phyloP scores from a whole-genome alignment of 30 jellyfish, hydroid and myxozoan species.

The Hydra vulgaris region DNA sequence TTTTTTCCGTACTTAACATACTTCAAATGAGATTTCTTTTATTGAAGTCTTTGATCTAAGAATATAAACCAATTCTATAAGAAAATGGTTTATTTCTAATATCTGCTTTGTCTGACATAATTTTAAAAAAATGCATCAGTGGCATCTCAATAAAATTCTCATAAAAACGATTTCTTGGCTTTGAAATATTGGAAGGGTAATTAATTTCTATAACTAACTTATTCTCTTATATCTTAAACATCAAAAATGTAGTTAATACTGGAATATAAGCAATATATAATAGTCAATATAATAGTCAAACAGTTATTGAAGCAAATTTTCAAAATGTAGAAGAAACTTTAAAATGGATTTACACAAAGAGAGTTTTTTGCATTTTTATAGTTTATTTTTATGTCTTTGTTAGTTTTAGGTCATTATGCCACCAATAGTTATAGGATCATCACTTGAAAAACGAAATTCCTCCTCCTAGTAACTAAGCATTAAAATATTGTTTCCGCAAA shows the following conservation, averaged over 20 bases:
- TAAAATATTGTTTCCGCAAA: no score
- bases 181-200: not conserved
- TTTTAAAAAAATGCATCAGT: no score
- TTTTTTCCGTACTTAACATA: no score
- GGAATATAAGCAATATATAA: no score
- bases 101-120: no score
- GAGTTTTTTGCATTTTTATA: not conserved
- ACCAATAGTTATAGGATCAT: not conserved
- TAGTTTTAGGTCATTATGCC: not conserved
- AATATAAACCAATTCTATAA: no score
- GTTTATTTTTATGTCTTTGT: not conserved
- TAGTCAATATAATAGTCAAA: not conserved
- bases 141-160: not conserved
- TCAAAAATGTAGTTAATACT: not conserved
- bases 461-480: not conserved
- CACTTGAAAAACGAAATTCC: not conserved
- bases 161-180: not conserved
- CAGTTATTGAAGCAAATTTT: not conserved
- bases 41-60: no score
- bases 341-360: no score
- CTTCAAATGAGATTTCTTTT: no score
- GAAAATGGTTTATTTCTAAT: no score
- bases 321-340: not conserved
- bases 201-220: not conserved
- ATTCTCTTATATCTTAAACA: not conserved